Percentiles rank a stretch among this genome's conserved stretches.
phyloP scores from a whole-genome alignment of 2,888 invertebrate genomes.

The Cheilosia vernalis region DNA sequence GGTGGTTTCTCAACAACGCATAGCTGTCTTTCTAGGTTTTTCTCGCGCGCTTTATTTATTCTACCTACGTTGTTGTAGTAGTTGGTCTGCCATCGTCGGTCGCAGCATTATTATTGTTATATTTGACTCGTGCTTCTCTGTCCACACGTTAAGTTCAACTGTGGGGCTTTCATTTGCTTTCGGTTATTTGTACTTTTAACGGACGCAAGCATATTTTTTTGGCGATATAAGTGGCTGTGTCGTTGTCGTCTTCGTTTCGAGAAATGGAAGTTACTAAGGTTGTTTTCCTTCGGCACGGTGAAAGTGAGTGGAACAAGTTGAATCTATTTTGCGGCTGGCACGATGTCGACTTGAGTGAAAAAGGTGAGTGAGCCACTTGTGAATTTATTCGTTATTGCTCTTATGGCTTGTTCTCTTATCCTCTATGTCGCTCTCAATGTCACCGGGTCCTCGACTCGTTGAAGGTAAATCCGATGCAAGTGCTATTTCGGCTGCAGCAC shows the following conservation, averaged over 20 bases:
- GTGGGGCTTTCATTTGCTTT: slow-evolving; percentile 18
- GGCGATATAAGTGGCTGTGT: slow-evolving; percentile 25
- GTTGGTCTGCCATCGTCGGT: neutral
- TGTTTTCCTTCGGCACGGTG: slow-evolving; percentile 87
- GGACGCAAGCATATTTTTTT: slow-evolving; percentile 45
- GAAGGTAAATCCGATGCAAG: slow-evolving; percentile 81
- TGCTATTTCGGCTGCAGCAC: slow-evolving; percentile 86
- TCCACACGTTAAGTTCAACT: slow-evolving; percentile 15
- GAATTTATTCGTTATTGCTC: slow-evolving; percentile 17
- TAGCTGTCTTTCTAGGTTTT: slow-evolving; percentile 5
- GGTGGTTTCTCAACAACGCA: neutral
- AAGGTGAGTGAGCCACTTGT: slow-evolving; percentile 84
- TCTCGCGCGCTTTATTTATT: slow-evolving; percentile 22
- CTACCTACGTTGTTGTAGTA: slow-evolving; percentile 3
- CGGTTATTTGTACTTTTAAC: slow-evolving; percentile 36
- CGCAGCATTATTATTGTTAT: slow-evolving; percentile 3
- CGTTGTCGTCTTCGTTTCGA: slow-evolving; percentile 5
- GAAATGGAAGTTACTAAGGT: slow-evolving; percentile 82
- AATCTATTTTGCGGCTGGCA: slow-evolving; percentile 91
- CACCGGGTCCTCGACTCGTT: slow-evolving; percentile 7
- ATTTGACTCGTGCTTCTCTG: slow-evolving; percentile 30
- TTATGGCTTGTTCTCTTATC: slow-evolving; percentile 24
- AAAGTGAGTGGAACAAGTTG: slow-evolving; percentile 90
- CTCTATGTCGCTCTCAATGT: slow-evolving; percentile 26
- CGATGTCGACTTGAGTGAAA: slow-evolving; percentile 88